phyloP scores from a whole-genome alignment of 2,797 vertebrate species.

The Gobio occitaniae region DNA sequence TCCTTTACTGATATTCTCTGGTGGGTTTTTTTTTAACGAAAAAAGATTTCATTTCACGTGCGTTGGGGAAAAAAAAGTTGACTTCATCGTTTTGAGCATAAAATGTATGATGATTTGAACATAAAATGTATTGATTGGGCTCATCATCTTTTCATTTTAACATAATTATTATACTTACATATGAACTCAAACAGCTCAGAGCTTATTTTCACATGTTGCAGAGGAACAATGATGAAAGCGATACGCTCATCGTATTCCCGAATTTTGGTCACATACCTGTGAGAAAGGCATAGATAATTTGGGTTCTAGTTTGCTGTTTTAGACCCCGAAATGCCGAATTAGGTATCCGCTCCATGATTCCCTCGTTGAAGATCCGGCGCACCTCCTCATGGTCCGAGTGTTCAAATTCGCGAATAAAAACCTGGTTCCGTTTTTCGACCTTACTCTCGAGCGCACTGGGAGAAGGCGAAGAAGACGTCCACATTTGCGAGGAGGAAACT shows the following conservation, averaged over 20 bases:
- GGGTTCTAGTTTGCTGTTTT: conserved; percentile 86
- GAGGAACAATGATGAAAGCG: conserved; percentile 8
- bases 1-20: background rate
- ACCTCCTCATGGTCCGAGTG: conserved; percentile 86
- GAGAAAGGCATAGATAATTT: conserved; percentile 88
- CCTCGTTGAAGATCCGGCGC: conserved; percentile 94
- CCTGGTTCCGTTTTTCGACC: conserved; percentile 77
- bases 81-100: background rate
- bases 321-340: conserved; percentile 93
- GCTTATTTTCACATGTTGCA: conserved; percentile 9
- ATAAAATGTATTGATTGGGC: background rate
- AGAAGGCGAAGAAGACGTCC: conserved; percentile 80
- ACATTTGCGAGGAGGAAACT: conserved; percentile 83
- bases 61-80: background rate
- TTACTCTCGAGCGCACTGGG: conserved; percentile 72
- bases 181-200: conserved; percentile 2
- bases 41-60: background rate
- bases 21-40: background rate
- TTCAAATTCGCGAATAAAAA: conserved; percentile 92
- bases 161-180: background rate
- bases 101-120: background rate
- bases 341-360: conserved; percentile 95
- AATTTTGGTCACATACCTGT: conserved; percentile 82
- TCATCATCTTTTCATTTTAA: conserved; percentile 4
- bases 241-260: conserved; percentile 3